Conservation (phyloP, 35 echinoderm and acorn worm species). For the Patiria miniata region DNA sequence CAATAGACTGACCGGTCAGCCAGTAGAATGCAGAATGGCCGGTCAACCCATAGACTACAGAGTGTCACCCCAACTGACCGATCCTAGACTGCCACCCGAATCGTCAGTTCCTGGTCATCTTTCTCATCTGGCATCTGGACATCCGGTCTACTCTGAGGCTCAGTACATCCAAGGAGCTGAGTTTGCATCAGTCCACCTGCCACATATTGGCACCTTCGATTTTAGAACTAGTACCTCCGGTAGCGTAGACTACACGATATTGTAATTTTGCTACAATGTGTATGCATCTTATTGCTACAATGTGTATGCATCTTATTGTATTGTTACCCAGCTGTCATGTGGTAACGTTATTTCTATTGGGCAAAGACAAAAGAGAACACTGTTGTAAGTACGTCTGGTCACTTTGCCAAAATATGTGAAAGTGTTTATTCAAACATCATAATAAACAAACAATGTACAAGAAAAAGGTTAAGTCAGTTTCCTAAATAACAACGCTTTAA, state of each 20-base stretch:
- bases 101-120: neutral
- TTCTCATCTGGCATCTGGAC: neutral
- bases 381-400: too few species aligned
- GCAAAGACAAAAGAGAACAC: too few species aligned
- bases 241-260: constrained; percentile 7
- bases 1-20: neutral
- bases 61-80: neutral
- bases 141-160: constrained; percentile 20
- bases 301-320: too few species aligned
- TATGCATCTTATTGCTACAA: too few species aligned
- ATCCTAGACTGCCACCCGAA: neutral
- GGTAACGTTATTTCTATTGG: too few species aligned
- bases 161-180: constrained; percentile 3
- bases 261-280: neutral
- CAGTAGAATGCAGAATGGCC: constrained; percentile 8
- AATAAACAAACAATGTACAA: too few species aligned
- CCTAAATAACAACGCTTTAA: too few species aligned
- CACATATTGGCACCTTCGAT: constrained; percentile 9
- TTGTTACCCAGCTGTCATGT: too few species aligned
- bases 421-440: too few species aligned
- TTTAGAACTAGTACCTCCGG: neutral
- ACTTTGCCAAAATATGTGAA: too few species aligned
- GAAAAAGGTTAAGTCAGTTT: too few species aligned
- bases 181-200: constrained; percentile 10
- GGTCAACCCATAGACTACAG: constrained; percentile 6